These are phyloP conservation scores for Leucophenga montana DNA, from an alignment of 2,888 invertebrate genomes.

Conservation along the genomic window DNA sequence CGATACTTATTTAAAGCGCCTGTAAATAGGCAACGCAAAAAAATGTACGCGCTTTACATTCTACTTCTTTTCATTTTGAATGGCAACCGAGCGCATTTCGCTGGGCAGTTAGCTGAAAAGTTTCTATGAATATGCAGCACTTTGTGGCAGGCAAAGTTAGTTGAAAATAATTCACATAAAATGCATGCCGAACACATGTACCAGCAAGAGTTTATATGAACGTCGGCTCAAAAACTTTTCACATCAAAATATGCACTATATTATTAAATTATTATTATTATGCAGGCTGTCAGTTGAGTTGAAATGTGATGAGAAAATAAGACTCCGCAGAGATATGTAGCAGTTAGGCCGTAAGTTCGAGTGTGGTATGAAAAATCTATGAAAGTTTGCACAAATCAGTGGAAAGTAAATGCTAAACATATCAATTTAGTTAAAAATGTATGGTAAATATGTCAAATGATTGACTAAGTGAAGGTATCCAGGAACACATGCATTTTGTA, in stretches of 20 bases:
- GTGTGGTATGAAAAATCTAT: background rate
- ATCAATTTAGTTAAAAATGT: no score
- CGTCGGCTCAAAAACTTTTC: constrained; percentile 58
- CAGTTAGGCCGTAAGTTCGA: constrained; percentile 18
- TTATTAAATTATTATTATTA: constrained; percentile 62
- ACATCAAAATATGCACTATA: constrained; percentile 63
- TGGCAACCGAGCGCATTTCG: background rate
- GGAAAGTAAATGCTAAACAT: no score
- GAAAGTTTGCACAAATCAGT: constrained; percentile 21
- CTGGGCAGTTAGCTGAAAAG: background rate
- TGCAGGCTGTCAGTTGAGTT: constrained; percentile 32
- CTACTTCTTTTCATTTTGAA: background rate
- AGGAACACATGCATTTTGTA: no score
- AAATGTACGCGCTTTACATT: background rate
- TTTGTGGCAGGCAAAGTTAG: background rate
- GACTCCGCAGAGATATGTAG: no score
- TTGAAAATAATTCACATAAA: background rate
- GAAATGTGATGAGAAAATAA: no score
- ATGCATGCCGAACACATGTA: background rate
- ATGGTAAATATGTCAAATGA: no score
- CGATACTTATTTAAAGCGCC: constrained; percentile 4
- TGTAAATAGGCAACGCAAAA: constrained; percentile 1
- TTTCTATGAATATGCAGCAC: background rate
- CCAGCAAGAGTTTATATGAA: background rate
- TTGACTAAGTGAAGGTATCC: no score